These are phyloP conservation scores for Lasiommata megera DNA, from an alignment of 2,888 invertebrate species.

Conservation along the genomic window DNA sequence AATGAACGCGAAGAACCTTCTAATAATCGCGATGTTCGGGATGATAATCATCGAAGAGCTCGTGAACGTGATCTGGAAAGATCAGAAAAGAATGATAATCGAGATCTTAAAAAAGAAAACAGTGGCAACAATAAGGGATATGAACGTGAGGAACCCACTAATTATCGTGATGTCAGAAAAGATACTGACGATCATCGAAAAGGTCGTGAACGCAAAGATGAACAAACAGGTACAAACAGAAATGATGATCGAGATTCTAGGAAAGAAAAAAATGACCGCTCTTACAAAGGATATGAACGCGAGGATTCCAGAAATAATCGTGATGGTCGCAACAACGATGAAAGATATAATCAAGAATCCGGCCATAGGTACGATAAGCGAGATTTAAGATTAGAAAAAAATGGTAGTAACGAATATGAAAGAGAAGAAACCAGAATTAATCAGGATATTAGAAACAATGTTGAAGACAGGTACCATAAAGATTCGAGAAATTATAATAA, in stretches of 20 bases:
- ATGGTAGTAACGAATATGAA: conserved; percentile 18
- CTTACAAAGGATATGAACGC: conserved; percentile 10
- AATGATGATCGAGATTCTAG: conserved; percentile 23
- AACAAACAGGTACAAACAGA: conserved; percentile 19
- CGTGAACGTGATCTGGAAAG: conserved; percentile 11
- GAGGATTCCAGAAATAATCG: conserved; percentile 2
- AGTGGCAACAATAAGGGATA: conserved; percentile 20
- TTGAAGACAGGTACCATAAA: background rate
- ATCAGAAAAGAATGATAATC: conserved; percentile 19
- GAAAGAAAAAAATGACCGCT: conserved; percentile 26
- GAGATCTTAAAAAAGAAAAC: conserved; percentile 20
- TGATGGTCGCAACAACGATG: background rate
- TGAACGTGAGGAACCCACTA: conserved; percentile 4
- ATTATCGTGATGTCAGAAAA: background rate
- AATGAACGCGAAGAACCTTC: background rate
- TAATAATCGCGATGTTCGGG: background rate
- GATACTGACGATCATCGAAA: background rate
- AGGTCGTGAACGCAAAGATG: conserved; percentile 2
- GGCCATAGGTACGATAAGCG: conserved; percentile 20
- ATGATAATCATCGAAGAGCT: background rate
- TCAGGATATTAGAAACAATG: background rate
- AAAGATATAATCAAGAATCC: conserved; percentile 11
- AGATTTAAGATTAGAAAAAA: conserved; percentile 22
- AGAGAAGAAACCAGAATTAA: conserved; percentile 6
- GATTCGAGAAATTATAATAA: background rate